phyloP scores from a whole-genome alignment of 2,797 vertebrate genomes.

The Lagodon rhomboides region DNA sequence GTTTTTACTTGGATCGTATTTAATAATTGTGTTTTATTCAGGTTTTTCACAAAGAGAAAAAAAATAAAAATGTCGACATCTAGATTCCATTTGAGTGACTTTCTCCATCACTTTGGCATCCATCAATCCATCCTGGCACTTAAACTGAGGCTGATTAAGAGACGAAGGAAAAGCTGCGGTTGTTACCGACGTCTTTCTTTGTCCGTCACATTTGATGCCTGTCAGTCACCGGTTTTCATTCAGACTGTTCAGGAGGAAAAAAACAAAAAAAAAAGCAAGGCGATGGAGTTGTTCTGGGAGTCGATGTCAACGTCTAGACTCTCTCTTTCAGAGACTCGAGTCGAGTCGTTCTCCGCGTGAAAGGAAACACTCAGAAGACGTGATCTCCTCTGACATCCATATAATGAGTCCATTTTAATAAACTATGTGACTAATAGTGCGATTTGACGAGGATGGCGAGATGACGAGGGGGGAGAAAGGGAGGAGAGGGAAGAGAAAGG shows the following conservation, averaged over 20 bases:
- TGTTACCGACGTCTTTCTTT: background rate
- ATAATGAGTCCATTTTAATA: constrained; percentile 77
- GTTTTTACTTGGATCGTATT: background rate
- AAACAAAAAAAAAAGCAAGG: background rate
- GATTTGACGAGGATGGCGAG: constrained; percentile 71
- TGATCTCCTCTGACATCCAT: constrained; percentile 74
- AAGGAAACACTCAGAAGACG: constrained; percentile 66
- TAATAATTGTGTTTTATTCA: background rate
- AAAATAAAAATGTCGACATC: background rate
- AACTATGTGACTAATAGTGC: constrained; percentile 79
- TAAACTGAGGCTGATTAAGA: background rate
- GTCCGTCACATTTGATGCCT: constrained; percentile 16
- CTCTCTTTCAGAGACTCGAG: constrained; percentile 49
- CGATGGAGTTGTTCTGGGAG: constrained; percentile 39
- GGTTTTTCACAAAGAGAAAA: background rate
- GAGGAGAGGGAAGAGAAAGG: constrained; percentile 25
- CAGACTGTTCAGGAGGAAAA: background rate
- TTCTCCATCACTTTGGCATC: background rate
- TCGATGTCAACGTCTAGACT: constrained; percentile 38
- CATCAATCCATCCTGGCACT: background rate
- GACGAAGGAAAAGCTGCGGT: background rate
- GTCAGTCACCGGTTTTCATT: background rate
- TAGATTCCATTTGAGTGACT: background rate
- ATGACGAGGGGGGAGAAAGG: constrained; percentile 56
- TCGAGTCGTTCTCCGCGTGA: constrained; percentile 49